phyloP scores from a whole-genome alignment of 2,888 invertebrate genomes.

The Drosophila paracracens region DNA sequence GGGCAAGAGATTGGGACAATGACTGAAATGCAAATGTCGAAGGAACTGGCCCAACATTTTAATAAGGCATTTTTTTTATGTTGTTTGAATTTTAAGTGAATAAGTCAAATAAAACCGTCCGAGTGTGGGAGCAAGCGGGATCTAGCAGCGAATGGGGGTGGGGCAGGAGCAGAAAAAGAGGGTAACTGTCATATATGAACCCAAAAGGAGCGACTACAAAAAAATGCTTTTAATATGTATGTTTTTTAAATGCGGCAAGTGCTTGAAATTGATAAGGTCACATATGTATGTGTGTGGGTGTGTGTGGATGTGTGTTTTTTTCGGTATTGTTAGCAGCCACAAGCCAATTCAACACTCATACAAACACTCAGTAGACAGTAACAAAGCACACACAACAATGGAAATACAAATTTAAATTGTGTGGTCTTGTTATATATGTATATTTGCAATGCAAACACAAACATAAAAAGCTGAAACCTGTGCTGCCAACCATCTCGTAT shows the following conservation, averaged over 20 bases:
- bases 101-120: slow-evolving; percentile 63
- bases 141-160: neutral
- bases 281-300: slow-evolving; percentile 19
- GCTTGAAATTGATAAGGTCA: slow-evolving; percentile 74
- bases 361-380: slow-evolving; percentile 13
- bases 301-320: slow-evolving; percentile 15
- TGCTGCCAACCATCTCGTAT: slow-evolving; percentile 34
- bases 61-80: slow-evolving; percentile 57
- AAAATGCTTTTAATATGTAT: slow-evolving; percentile 50
- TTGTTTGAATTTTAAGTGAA: slow-evolving; percentile 59
- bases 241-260: slow-evolving; percentile 69
- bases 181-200: slow-evolving; percentile 33
- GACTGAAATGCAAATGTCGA: slow-evolving; percentile 69
- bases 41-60: slow-evolving; percentile 64
- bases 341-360: slow-evolving; percentile 36
- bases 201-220: slow-evolving; percentile 26
- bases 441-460: slow-evolving; percentile 2
- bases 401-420: slow-evolving; percentile 67
- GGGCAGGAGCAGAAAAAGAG: neutral
- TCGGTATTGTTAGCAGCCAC: slow-evolving; percentile 57
- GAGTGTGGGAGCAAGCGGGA: neutral
- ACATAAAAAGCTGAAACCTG: slow-evolving; percentile 32
- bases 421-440: slow-evolving; percentile 58
- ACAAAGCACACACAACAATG: slow-evolving; percentile 40
- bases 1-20: neutral